Evolutionary conservation across 2,888 invertebrate species (phyloP), one percentile per base, ranked within the genome.

Genomic region (Priocnemis perturbator): DNA sequence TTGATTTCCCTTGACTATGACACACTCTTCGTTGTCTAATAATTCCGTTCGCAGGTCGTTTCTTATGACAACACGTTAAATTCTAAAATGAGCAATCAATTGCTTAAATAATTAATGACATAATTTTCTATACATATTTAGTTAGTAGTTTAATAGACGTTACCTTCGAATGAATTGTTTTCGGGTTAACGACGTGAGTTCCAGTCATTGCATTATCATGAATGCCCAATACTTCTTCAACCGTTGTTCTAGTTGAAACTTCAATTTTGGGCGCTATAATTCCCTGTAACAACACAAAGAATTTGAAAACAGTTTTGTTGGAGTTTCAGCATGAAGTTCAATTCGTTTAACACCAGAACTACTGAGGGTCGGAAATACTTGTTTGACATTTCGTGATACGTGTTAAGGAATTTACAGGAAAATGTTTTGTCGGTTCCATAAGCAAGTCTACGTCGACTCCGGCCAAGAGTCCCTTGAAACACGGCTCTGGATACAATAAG

Each of bases 241-340:
- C 92, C 0, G 92, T 91, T 1, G 93, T 93, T 84, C 92, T 93
- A 0, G 94, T 93, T 3, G 92, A 91, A 65, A 94, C 90, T 88
- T 94, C 93, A 67, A 94, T 92, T 90, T 94, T 94, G 0, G 94
- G 94, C 1, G 93, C 92, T 56, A 94, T 89, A 53, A 94, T 93
- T 58, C 94, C 94, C 94, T 94, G 81, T 11, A 86, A 83, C 79
- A 50, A 44, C n/a, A 47, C 19, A 44, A 17, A 62, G 20, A 66
- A 56, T n/a, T 60, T 17, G 15, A 23, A 11, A 20, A 14, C 3
- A 17, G 52, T 50, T 15, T 14, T 56, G 48, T 30, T n/a, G n/a
- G n/a, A 53, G 15, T 53, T 57, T 21, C 47, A 56, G 0, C 30
- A 67, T 44, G 44, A 45, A 45, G 44, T 1, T 45, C 11, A 14